A percentile compares a stretch with the other conserved stretches of the same genome.
These are phyloP conservation scores for Tenthredo mesomela DNA, from an alignment of 2,888 invertebrate species.

Conservation along the genomic window DNA sequence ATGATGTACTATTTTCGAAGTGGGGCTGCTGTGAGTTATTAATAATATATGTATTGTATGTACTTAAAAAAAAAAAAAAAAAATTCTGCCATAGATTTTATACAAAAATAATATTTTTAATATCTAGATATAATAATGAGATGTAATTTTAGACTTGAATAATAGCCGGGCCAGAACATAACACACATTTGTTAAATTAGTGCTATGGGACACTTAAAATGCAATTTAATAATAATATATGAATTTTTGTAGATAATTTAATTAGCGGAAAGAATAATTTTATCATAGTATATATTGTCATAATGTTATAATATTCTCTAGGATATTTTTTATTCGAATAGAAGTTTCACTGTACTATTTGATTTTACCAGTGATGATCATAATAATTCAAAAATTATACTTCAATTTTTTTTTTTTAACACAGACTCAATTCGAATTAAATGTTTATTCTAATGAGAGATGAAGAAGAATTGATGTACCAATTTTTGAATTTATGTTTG, in stretches of 20 bases:
- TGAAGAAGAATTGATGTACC: background rate
- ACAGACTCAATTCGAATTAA: background rate
- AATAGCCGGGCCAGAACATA: constrained; percentile 62
- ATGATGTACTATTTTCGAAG: background rate
- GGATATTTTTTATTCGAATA: background rate
- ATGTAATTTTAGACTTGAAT: constrained; percentile 38
- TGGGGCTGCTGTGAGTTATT: background rate
- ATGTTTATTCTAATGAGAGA: background rate
- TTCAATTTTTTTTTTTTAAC: no score
- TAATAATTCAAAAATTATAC: background rate
- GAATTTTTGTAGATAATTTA: background rate
- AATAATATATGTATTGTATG: background rate
- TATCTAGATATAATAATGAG: constrained; percentile 47
- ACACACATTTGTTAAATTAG: constrained; percentile 63
- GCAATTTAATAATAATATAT: constrained; percentile 3
- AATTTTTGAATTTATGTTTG: background rate
- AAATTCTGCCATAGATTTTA: background rate
- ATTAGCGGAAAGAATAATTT: background rate
- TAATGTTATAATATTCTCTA: background rate
- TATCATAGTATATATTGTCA: background rate
- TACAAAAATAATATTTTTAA: constrained; percentile 38
- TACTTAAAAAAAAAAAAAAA: background rate
- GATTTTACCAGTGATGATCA: background rate
- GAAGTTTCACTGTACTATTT: background rate
- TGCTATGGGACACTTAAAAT: constrained; percentile 58